phyloP scores from a whole-genome alignment of 2,113 vertebrate genomes.

The Lepisosteus oculatus region DNA sequence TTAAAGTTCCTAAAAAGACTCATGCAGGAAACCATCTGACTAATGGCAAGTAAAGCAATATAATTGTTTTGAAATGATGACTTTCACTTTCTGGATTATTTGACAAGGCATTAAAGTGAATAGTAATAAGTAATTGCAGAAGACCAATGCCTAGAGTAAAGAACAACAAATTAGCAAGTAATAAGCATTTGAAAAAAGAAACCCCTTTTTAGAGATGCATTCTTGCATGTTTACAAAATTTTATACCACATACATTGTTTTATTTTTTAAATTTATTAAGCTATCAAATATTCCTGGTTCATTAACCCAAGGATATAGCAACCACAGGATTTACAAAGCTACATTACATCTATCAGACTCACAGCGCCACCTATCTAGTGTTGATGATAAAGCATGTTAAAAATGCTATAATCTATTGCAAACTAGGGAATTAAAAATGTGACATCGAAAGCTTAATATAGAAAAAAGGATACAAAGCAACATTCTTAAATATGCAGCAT shows the following conservation, averaged over 20 bases:
- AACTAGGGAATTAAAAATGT: slow-evolving; percentile 42
- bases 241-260: slow-evolving; percentile 27
- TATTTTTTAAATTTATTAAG: slow-evolving; percentile 32
- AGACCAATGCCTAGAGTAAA: slow-evolving; percentile 32
- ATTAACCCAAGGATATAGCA: slow-evolving; percentile 46
- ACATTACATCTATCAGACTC: slow-evolving; percentile 57
- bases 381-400: slow-evolving; percentile 51
- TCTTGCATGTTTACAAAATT: slow-evolving; percentile 25
- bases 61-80: slow-evolving; percentile 7
- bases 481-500: slow-evolving; percentile 46
- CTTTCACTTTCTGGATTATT: slow-evolving; percentile 17
- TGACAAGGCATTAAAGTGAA: slow-evolving; percentile 26
- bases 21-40: slow-evolving; percentile 21
- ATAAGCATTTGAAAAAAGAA: slow-evolving; percentile 27
- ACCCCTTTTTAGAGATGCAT: slow-evolving; percentile 20
- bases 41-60: slow-evolving; percentile 18
- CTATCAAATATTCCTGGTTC: slow-evolving; percentile 36
- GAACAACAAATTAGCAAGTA: slow-evolving; percentile 19
- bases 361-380: slow-evolving; percentile 60
- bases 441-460: slow-evolving; percentile 49
- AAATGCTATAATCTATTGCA: slow-evolving; percentile 44
- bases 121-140: slow-evolving; percentile 41
- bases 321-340: slow-evolving; percentile 63
- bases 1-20: slow-evolving; percentile 16
- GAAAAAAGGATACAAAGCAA: slow-evolving; percentile 38